Conservation (phyloP, 2,888 invertebrate species). For the Metalampra italica region DNA sequence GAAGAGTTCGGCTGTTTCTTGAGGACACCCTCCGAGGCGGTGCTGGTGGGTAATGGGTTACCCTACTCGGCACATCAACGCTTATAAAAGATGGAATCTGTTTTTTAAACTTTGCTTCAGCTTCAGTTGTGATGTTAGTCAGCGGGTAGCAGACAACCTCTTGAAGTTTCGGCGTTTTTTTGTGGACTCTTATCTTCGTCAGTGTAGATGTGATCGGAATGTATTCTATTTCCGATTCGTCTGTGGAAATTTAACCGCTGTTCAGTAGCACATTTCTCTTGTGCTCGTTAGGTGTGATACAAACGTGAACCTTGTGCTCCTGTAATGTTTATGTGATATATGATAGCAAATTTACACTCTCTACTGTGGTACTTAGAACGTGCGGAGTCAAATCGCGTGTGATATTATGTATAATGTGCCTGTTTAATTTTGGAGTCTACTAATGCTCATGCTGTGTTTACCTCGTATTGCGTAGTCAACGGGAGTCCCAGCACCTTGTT, state of each 20-base stretch:
- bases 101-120: constrained; percentile 76
- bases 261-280: constrained; percentile 39
- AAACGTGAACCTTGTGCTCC: constrained; percentile 62
- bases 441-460: constrained; percentile 56
- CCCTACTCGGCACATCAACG: constrained; percentile 42
- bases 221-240: constrained; percentile 88
- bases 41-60: constrained; percentile 78
- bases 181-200: constrained; percentile 88
- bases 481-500: constrained; percentile 63
- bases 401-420: constrained; percentile 35
- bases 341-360: constrained; percentile 40
- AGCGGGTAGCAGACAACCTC: constrained; percentile 82
- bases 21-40: constrained; percentile 88
- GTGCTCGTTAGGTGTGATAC: constrained; percentile 54
- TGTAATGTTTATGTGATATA: constrained; percentile 47
- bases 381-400: constrained; percentile 33
- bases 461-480: constrained; percentile 45
- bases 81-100: constrained; percentile 77
- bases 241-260: constrained; percentile 78
- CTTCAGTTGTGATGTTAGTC: constrained; percentile 54
- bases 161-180: constrained; percentile 71
- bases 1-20: constrained; percentile 83
- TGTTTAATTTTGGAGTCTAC: constrained; percentile 72
- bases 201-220: constrained; percentile 89
- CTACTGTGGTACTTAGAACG: constrained; percentile 52